Conservation (phyloP, 2,888 invertebrate species). For the Liopterus haemorrhoidalis region DNA sequence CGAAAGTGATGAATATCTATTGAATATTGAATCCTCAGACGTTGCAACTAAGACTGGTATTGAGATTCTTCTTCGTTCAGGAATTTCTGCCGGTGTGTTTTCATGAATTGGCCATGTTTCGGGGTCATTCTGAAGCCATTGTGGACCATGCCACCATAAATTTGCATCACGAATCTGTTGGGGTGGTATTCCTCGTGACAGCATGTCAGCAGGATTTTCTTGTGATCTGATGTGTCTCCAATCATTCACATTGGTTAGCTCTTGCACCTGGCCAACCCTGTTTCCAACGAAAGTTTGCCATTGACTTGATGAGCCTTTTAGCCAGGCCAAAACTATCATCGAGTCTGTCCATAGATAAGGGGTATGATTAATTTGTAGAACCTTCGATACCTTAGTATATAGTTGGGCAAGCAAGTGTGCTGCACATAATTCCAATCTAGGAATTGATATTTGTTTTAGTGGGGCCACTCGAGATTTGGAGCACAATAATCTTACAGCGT, state of each 20-base stretch:
- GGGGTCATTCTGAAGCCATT: background rate
- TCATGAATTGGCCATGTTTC: constrained; percentile 2
- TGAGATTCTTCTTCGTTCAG: background rate
- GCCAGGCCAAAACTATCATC: constrained; percentile 24
- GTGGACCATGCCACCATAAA: constrained; percentile 26
- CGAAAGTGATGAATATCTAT: constrained; percentile 14
- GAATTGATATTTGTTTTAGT: constrained; percentile 17
- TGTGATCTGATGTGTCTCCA: constrained; percentile 25
- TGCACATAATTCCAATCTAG: constrained; percentile 26
- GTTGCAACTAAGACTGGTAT: background rate
- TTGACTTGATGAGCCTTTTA: constrained; percentile 10
- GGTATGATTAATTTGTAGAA: constrained; percentile 10
- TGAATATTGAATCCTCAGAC: constrained; percentile 2
- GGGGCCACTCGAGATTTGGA: constrained; percentile 26
- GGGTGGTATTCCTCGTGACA: constrained; percentile 24
- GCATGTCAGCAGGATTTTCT: constrained; percentile 28
- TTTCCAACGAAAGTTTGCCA: constrained; percentile 26
- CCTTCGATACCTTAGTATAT: constrained; percentile 6
- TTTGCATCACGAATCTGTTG: constrained; percentile 5
- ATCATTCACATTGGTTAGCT: constrained; percentile 3
- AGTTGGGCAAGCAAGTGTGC: constrained; percentile 23
- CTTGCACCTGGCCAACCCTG: constrained; percentile 21
- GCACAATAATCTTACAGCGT: constrained; percentile 10
- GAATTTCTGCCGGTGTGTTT: background rate
- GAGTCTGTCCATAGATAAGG: constrained; percentile 27